Percentiles rank a stretch among this genome's conserved stretches.
Evolutionary conservation across 1,140 invertebrate species (phyloP).

Genomic region (Drosophila leontia): DNA sequence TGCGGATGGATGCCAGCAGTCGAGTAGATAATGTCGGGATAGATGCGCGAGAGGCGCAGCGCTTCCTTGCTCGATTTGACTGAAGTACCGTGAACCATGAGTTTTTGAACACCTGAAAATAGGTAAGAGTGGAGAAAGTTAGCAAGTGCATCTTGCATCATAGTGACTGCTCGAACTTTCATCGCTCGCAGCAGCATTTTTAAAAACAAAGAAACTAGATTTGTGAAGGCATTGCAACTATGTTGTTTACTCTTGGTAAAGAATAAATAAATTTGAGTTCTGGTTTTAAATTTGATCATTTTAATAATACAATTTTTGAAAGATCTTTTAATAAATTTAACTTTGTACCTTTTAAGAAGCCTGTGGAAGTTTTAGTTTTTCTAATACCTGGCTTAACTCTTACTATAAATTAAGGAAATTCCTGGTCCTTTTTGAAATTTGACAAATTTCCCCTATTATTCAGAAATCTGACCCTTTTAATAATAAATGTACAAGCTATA

Average conservation of each 20-base stretch:
- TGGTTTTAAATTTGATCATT: too few relatives aligned
- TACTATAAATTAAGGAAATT: background rate
- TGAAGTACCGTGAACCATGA: conserved; percentile 96
- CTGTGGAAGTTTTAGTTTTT: background rate
- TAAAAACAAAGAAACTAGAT: conserved; percentile 2
- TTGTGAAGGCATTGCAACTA: background rate
- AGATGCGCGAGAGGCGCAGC: conserved; percentile 93
- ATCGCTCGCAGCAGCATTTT: conserved; percentile 5
- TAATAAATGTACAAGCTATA: too few relatives aligned
- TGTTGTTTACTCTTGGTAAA: background rate
- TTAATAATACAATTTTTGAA: too few relatives aligned
- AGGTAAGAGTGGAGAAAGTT: conserved; percentile 47
- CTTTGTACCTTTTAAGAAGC: too few relatives aligned
- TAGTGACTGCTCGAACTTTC: conserved; percentile 1
- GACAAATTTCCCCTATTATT: too few relatives aligned
- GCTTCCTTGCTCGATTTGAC: conserved; percentile 96
- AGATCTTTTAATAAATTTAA: too few relatives aligned
- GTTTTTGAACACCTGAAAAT: conserved; percentile 93
- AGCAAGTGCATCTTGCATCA: conserved; percentile 45
- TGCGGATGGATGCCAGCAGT: conserved; percentile 98
- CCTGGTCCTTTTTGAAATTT: background rate
- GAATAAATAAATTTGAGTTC: background rate
- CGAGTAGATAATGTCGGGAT: conserved; percentile 95
- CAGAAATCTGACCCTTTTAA: background rate
- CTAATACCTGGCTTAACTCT: background rate